These are phyloP conservation scores for Ochotona princeps DNA, from an alignment of 2,113 vertebrate genomes.

Conservation along the genomic window DNA sequence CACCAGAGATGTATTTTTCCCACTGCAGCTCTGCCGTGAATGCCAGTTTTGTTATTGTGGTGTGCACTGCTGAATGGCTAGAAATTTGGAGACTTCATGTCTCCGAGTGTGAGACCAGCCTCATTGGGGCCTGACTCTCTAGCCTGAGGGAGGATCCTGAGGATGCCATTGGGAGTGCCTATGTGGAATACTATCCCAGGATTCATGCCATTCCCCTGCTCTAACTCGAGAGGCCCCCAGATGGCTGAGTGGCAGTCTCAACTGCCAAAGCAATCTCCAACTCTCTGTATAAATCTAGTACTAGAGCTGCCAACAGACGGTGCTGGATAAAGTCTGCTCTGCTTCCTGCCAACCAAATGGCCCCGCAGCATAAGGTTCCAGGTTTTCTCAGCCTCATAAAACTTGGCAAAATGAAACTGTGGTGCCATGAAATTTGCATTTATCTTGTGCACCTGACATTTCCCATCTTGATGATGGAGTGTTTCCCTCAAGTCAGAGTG, in stretches of 20 bases:
- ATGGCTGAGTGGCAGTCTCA: constrained; percentile 56
- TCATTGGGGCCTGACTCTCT: neutral
- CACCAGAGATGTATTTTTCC: neutral
- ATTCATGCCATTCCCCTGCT: constrained; percentile 60
- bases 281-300: constrained; percentile 73
- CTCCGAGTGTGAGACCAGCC: neutral
- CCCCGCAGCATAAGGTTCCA: constrained; percentile 77
- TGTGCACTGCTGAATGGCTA: neutral
- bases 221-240: constrained; percentile 72
- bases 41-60: neutral
- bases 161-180: neutral
- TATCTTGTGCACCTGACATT: constrained; percentile 80
- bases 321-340: constrained; percentile 75
- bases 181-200: constrained; percentile 40
- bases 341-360: constrained; percentile 80
- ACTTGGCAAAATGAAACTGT: constrained; percentile 71
- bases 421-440: constrained; percentile 79
- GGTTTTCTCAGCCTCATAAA: constrained; percentile 80
- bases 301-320: constrained; percentile 72
- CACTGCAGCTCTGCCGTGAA: neutral
- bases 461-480: constrained; percentile 76
- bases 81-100: neutral
- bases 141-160: neutral
- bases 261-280: constrained; percentile 70
- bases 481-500: constrained; percentile 47